phyloP scores from a whole-genome alignment of 2,888 invertebrate genomes.

The Xestia ashworthii region DNA sequence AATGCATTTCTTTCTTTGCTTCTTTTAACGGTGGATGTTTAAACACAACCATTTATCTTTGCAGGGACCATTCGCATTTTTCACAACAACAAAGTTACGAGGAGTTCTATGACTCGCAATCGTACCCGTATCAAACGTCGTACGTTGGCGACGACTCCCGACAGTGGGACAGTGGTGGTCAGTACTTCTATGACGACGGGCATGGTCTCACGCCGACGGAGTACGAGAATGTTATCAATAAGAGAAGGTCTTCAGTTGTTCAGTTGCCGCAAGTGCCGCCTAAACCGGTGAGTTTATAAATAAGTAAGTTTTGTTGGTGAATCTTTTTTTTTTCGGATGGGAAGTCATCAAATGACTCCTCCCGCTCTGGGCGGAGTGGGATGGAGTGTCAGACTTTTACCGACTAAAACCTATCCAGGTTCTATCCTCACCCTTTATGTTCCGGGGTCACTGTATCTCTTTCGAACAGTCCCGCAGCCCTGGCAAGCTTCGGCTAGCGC shows the following conservation, averaged over 20 bases:
- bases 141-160: constrained; percentile 91
- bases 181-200: constrained; percentile 84
- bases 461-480: too few relatives aligned
- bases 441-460: too few relatives aligned
- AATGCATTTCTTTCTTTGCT: too few relatives aligned
- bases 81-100: constrained; percentile 91
- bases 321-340: too few relatives aligned
- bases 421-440: too few relatives aligned
- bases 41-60: constrained; percentile 47
- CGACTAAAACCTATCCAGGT: too few relatives aligned
- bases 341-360: too few relatives aligned
- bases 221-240: constrained; percentile 90
- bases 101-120: constrained; percentile 92
- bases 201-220: constrained; percentile 89
- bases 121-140: constrained; percentile 91
- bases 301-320: not conserved
- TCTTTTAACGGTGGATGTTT: not conserved
- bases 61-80: constrained; percentile 88
- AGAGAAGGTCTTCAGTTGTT: constrained; percentile 88
- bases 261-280: constrained; percentile 89
- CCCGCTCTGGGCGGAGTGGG: too few relatives aligned
- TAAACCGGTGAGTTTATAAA: constrained; percentile 78
- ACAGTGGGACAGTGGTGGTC: constrained; percentile 94
- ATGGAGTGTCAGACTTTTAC: too few relatives aligned
- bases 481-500: too few relatives aligned